Base-by-base conservation (phyloP, 1,140 invertebrate genomes). In the Euschistus heros region DNA sequence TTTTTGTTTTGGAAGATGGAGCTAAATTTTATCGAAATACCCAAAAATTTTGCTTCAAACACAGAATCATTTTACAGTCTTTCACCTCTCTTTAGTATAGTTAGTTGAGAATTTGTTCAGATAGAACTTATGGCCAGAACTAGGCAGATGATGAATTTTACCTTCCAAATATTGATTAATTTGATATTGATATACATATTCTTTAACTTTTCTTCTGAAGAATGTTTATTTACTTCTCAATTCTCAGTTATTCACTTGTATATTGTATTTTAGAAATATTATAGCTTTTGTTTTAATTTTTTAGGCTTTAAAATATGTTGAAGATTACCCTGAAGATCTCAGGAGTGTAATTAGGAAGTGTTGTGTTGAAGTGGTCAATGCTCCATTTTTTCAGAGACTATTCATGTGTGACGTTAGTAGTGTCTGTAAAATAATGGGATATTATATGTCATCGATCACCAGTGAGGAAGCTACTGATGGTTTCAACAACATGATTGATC, bases 321-420 rank as follows among this genome's bases (percentile, higher is more conserved):
- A 57, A 57, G 54, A 24, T 8, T 57, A 26, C 54, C 24, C 54
- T 22, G 54, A 57, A 24, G 24, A 57, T 26, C 4, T 57, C 2
- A 22, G 13, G 54, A 24, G 14, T 24, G 18, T 57, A 26, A 27
- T 57, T 24, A 57, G 37, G 24, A 27, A 60, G 10, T 59, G 54
- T 30, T 22, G 30, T 44, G 61, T 63, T 20, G 24, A 24, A 17
- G 18, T 66, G 2, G 62, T 66, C 15, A 44, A 24, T 14, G 18
- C 22, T 18, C 22, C 60, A 1, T 66, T 46, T 63, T 66, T 63
- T 33, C 65, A 66, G 54, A 62, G 65, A 47, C 62, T 60, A 50
- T 62, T 66, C 30, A 30, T 42, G 18, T 66, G 65, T 62, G 65
- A 66, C 22, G 46, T 63, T 0, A 13, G 15, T 7, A 62, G 27